Conservation (phyloP, 2,888 invertebrate species). For the Athetis lepigone region DNA sequence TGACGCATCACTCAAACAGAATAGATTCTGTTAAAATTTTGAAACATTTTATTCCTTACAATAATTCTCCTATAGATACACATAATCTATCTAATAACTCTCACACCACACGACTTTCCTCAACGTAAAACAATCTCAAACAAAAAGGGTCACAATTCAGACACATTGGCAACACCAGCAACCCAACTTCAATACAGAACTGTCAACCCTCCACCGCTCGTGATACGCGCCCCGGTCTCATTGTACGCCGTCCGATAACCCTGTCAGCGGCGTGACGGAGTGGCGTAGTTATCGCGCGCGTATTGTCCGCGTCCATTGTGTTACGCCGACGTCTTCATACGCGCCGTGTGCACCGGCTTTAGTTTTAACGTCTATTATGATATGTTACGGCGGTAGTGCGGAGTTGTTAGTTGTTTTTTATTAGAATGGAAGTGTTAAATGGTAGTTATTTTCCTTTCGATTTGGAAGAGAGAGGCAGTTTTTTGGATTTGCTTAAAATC, state of each 20-base stretch:
- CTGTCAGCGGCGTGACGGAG: conserved; percentile 89
- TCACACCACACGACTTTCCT: neutral
- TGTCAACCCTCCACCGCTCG: conserved; percentile 60
- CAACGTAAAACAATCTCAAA: neutral
- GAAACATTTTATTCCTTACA: neutral
- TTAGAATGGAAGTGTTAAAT: neutral
- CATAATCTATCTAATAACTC: neutral
- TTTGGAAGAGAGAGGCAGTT: too few relatives aligned
- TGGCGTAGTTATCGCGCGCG: conserved; percentile 86
- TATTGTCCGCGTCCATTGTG: conserved; percentile 83
- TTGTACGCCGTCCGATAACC: conserved; percentile 84
- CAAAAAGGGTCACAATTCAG: conserved; percentile 27
- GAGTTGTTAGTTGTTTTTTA: conserved; percentile 20
- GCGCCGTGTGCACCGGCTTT: conserved; percentile 66
- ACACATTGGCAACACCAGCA: conserved; percentile 24
- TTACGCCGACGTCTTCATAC: conserved; percentile 84
- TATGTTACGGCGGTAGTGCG: conserved; percentile 31
- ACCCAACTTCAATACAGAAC: conserved; percentile 43
- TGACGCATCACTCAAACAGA: too few relatives aligned
- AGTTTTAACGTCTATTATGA: conserved; percentile 63
- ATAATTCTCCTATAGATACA: too few relatives aligned
- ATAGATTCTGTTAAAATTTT: too few relatives aligned
- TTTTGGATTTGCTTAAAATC: neutral
- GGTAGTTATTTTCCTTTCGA: neutral
- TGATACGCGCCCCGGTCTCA: conserved; percentile 68